Evolutionary conservation across 92 coral and sea anemone species (phyloP), one percentile per base, ranked within the genome.

Genomic region (Anthopleura xanthogrammica): DNA sequence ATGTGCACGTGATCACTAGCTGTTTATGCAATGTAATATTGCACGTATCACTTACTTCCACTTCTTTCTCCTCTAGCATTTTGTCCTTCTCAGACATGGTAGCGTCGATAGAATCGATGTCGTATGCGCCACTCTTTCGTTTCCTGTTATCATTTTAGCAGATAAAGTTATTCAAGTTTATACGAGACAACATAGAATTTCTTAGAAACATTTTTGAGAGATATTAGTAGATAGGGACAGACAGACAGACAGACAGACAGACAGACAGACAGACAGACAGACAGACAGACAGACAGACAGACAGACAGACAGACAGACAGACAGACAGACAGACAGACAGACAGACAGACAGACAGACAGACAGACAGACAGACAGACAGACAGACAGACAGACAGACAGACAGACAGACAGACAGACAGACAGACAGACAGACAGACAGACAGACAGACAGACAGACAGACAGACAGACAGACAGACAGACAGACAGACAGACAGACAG

Each of bases 51-150:
- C 52, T 75, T 88, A 97, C 99, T 95, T 97, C 99, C 0, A 93
- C 91, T 87, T 97, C 99, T 72, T 97, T 97, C 77, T 94, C 99
- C 66, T 82, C 86, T 16, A 97, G 88, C 91, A 94, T 93, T 71
- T 92, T 92, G 82, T 97, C 99, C 84, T 97, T 97, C 77, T 97
- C 99, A 10, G 94, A 94, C 57, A 96, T 85, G 39, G 88, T 76
- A 12, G 89, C 82, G 65, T 91, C 98, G 60, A 86, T 82, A 13
- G 83, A 78, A 23, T 87, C 95, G 77, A 73, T 7, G 19, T 91
- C 97, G 76, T 80, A 90, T 52, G 73, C 77, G 5, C 91, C 92
- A 68, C 91, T 88, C 82, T 93, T 93, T 64, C 94, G 81, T 77
- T 90, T 93, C 91, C 95, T 92, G 62, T 84, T 75, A 75, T 14